Percentiles rank a stretch among this genome's conserved stretches.
Conservation (phyloP, 2,888 invertebrate genomes). For the Sacculina carcini region DNA sequence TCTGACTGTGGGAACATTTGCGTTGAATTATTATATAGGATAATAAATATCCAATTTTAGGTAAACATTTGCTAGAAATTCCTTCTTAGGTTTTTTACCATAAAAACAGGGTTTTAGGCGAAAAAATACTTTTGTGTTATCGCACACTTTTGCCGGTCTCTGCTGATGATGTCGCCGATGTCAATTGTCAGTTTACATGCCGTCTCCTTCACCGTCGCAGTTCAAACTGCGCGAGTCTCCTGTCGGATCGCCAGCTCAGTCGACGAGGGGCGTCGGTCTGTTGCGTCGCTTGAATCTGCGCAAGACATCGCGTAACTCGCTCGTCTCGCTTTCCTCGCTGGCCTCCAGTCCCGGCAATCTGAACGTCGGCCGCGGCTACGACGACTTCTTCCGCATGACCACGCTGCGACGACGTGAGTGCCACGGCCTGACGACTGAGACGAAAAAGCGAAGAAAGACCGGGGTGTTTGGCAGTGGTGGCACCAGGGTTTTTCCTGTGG, state of each 20-base stretch:
- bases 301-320: constrained; percentile 37
- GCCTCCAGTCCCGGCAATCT: constrained; percentile 8
- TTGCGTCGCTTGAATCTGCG: constrained; percentile 61
- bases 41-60: too few relatives aligned
- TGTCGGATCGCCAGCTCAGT: neutral
- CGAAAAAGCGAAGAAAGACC: neutral
- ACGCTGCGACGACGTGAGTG: neutral
- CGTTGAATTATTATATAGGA: too few relatives aligned
- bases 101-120: too few relatives aligned
- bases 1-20: too few relatives aligned
- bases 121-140: too few relatives aligned
- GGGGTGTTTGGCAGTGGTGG: neutral
- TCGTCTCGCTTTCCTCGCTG: constrained; percentile 39
- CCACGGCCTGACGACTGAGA: neutral
- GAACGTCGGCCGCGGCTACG: constrained; percentile 28
- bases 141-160: too few relatives aligned
- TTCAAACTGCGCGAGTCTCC: neutral
- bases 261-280: constrained; percentile 22
- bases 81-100: too few relatives aligned
- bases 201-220: neutral
- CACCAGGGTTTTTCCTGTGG: neutral
- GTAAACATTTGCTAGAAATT: too few relatives aligned
- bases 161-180: too few relatives aligned
- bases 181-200: neutral
- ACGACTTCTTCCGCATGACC: constrained; percentile 37